These are phyloP conservation scores for Apodemia duryi DNA, from an alignment of 2,888 invertebrate genomes.

Conservation along the genomic window DNA sequence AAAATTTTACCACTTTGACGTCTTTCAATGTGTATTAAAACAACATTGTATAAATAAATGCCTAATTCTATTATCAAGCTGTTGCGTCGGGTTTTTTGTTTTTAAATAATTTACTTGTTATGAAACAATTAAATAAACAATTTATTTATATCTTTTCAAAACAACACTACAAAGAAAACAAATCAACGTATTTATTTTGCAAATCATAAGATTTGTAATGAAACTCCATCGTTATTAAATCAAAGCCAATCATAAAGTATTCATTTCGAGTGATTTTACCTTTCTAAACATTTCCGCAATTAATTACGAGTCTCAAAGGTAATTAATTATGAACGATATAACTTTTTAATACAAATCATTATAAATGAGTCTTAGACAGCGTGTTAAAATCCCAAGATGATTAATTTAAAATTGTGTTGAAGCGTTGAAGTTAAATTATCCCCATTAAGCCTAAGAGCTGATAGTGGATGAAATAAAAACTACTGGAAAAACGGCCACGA, in stretches of 20 bases:
- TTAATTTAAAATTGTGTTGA: no score
- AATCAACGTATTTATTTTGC: neutral
- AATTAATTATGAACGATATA: neutral
- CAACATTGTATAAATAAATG: no score
- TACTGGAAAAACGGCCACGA: no score
- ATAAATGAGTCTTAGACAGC: neutral
- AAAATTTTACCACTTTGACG: no score
- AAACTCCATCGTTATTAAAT: neutral
- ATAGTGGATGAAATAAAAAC: no score
- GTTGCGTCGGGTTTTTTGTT: no score
- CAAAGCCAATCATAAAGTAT: conserved; percentile 2
- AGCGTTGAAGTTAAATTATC: no score
- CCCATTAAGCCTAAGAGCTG: no score
- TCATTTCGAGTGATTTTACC: neutral
- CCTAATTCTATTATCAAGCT: no score
- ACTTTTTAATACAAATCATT: neutral
- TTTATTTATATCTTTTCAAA: neutral
- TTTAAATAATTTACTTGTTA: no score
- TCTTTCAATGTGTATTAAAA: no score
- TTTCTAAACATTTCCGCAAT: neutral
- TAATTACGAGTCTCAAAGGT: neutral
- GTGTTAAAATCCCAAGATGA: no score
- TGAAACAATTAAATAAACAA: neutral
- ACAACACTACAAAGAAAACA: neutral
- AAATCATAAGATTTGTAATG: neutral